Base-by-base conservation (phyloP, 37 sponge, comb jelly and placozoan genomes). In the Agelas oroides region DNA sequence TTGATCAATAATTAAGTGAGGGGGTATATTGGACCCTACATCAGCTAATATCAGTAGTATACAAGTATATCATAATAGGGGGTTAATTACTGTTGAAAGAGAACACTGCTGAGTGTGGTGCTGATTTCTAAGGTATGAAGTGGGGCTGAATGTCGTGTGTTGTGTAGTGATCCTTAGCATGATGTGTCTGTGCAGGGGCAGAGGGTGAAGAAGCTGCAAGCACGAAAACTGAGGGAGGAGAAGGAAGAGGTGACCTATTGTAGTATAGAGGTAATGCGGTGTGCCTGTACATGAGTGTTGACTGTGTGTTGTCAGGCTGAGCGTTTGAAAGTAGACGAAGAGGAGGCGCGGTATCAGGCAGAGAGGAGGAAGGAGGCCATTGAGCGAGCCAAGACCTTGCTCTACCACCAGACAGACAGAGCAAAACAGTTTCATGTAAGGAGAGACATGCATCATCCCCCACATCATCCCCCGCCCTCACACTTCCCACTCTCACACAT, bases 391-490 rank as follows among this genome's bases (percentile, higher is more conserved):
- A 97, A 91, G 68, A 92, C 88, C 15, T 25, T 86, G 5, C 88
- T 90, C 53, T 94, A 91, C 70, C 86, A 94, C 38, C 92, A 97
- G 59, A 97, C 97, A 14, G 97, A 97, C 73, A 75, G 94, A 25
- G 90, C 94, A 13, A 97, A 91, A 65, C 79, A 79, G 55, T 94
- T 97, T 69, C 92, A 97, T 70, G 95, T 88, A 63, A 85, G 95
- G 20, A 33, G 70, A 13, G 6, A 27, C 20, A 3, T 8, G 6
- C 8, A 3, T 46, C 6, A 12, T 12, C 46, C 8, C 46, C 3
- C 6, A 8, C 46, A 46, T 46, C 8, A 46, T 3, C 46, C 8
- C 46, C 46, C 46, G 3, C 46, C 46, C 46, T 46, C 46, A 46
- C 46, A 46, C 46, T 8, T 8, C 8, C 46, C 8, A 8, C 8